phyloP scores from a whole-genome alignment of 2,113 vertebrate genomes.

The Pelecanus crispus region DNA sequence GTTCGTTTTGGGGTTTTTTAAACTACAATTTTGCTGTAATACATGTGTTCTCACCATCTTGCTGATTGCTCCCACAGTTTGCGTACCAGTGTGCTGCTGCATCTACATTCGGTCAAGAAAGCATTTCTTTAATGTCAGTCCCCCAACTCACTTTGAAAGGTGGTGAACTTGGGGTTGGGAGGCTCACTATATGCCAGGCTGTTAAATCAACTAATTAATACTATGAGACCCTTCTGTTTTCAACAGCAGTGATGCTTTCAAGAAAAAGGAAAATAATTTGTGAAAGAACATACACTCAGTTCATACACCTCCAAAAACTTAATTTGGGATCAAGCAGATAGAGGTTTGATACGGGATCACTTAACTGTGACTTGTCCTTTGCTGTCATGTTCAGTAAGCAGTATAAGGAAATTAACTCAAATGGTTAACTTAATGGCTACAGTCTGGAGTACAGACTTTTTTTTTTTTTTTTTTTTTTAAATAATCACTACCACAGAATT shows the following conservation, averaged over 20 bases:
- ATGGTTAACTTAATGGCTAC: background rate
- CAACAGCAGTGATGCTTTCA: background rate
- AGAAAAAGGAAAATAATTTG: background rate
- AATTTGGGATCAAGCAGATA: background rate
- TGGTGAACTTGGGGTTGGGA: background rate
- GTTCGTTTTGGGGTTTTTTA: background rate
- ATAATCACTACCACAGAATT: background rate
- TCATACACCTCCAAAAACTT: background rate
- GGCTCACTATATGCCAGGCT: background rate
- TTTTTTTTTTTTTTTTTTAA: background rate
- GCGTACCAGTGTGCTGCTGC: background rate
- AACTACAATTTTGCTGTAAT: background rate
- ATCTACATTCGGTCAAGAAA: background rate
- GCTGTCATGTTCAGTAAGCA: background rate
- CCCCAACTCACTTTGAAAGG: background rate
- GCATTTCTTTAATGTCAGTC: background rate
- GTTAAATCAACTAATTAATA: background rate
- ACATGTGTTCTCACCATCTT: background rate
- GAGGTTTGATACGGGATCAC: background rate
- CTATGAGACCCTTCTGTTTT: background rate
- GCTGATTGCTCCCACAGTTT: background rate
- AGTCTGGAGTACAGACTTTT: background rate
- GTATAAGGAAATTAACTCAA: background rate
- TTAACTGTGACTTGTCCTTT: background rate
- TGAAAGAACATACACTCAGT: background rate